Evolutionary conservation across 2,888 invertebrate genomes (phyloP).

Genomic region (Campoletis raptor): DNA sequence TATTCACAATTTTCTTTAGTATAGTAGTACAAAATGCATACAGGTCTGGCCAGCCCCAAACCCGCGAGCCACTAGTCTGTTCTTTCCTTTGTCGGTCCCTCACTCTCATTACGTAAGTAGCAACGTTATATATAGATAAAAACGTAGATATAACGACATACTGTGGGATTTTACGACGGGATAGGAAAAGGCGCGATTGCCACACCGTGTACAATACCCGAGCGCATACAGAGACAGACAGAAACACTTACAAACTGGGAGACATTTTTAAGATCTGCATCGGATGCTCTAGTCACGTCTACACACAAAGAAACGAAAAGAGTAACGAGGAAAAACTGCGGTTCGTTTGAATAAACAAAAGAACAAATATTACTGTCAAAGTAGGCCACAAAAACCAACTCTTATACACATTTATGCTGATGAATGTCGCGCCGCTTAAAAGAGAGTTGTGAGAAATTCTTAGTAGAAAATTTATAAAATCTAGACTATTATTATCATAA

Average conservation of each 20-base stretch:
- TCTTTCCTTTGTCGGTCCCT: constrained; percentile 66
- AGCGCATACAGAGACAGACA: not conserved
- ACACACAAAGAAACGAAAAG: constrained; percentile 8
- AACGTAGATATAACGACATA: constrained; percentile 29
- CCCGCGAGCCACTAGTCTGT: constrained; percentile 40
- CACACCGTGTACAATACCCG: constrained; percentile 17
- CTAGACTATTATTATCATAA: no score
- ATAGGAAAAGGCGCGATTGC: constrained; percentile 18
- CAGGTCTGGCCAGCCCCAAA: constrained; percentile 7
- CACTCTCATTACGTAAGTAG: constrained; percentile 68
- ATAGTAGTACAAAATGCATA: constrained; percentile 11
- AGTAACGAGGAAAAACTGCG: constrained; percentile 26
- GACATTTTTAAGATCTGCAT: constrained; percentile 44
- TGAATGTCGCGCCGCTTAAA: not conserved
- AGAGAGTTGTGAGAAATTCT: not conserved
- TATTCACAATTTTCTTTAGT: not conserved
- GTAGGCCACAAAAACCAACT: constrained; percentile 4
- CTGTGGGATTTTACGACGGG: constrained; percentile 19
- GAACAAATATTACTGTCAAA: not conserved
- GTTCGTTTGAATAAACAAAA: constrained; percentile 24
- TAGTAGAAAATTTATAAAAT: no score
- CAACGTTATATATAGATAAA: constrained; percentile 39
- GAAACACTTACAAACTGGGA: not conserved
- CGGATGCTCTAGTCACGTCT: constrained; percentile 19
- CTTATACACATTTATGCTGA: not conserved